phyloP scores from a whole-genome alignment of 2,888 invertebrate genomes.

The Trisateles emortualis region DNA sequence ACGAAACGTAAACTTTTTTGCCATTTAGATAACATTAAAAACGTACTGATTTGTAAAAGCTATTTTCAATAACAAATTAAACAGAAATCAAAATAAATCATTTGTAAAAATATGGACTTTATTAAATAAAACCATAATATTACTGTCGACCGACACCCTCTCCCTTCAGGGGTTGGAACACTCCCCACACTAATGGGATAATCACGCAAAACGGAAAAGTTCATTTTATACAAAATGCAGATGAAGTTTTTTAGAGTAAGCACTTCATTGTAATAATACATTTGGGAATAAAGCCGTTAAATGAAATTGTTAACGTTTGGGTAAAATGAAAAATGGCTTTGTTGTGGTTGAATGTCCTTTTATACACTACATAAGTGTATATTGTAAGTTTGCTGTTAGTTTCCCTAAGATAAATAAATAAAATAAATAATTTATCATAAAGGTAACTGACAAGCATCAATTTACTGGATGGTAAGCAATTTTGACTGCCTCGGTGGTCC shows the following conservation, averaged over 20 bases:
- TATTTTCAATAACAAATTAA: not conserved
- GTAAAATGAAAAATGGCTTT: not conserved
- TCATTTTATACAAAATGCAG: constrained; percentile 33
- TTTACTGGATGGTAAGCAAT: too few relatives aligned
- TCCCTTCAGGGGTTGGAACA: not conserved
- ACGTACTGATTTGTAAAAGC: too few relatives aligned
- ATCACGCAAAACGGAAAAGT: constrained; percentile 30
- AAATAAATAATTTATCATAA: too few relatives aligned
- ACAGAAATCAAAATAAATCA: not conserved
- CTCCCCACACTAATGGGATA: constrained; percentile 34
- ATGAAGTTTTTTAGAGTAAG: constrained; percentile 32
- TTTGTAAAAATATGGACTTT: constrained; percentile 1
- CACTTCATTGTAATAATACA: constrained; percentile 14
- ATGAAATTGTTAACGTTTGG: not conserved
- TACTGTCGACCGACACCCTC: constrained; percentile 2
- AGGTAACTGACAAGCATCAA: too few relatives aligned
- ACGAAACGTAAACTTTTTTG: too few relatives aligned
- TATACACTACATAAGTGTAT: too few relatives aligned
- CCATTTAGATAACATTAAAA: too few relatives aligned
- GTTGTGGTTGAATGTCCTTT: not conserved
- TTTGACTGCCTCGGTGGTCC: too few relatives aligned
- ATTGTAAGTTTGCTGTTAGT: too few relatives aligned
- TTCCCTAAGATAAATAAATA: too few relatives aligned
- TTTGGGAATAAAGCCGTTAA: constrained; percentile 2
- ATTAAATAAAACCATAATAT: constrained; percentile 1